A percentile compares a stretch with the other conserved stretches of the same genome.
These are phyloP conservation scores for Trichechus manatus DNA, from an alignment of 2,113 vertebrate species.

Conservation along the genomic window DNA sequence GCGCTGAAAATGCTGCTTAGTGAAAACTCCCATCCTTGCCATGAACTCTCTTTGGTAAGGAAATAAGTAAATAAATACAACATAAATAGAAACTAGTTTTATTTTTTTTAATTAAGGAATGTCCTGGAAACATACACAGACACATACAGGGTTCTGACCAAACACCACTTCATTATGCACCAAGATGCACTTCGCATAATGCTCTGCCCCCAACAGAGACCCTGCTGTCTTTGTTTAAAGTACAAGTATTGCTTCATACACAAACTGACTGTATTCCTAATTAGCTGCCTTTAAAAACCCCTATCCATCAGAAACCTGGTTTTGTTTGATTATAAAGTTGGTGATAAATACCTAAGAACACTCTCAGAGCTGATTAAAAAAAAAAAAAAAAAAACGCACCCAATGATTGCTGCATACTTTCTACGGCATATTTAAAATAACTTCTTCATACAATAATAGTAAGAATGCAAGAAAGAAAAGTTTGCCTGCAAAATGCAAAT, in stretches of 20 bases:
- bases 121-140: neutral
- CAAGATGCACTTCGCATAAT: neutral
- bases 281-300: neutral
- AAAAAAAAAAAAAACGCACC: neutral
- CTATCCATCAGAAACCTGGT: neutral
- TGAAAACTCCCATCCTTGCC: neutral
- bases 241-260: neutral
- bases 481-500: neutral
- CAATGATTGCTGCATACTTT: neutral
- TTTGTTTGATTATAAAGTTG: constrained; percentile 22
- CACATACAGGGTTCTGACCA: neutral
- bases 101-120: constrained; percentile 27
- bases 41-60: neutral
- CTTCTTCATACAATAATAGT: neutral
- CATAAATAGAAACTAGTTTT: neutral
- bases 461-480: neutral
- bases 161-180: neutral
- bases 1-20: neutral
- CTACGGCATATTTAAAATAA: neutral
- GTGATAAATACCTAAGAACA: neutral
- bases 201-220: neutral
- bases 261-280: neutral
- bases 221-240: neutral
- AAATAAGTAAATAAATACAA: neutral
- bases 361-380: neutral